Evolutionary conservation across 2,113 vertebrate species (phyloP).

Genomic region (Picathartes gymnocephalus): DNA sequence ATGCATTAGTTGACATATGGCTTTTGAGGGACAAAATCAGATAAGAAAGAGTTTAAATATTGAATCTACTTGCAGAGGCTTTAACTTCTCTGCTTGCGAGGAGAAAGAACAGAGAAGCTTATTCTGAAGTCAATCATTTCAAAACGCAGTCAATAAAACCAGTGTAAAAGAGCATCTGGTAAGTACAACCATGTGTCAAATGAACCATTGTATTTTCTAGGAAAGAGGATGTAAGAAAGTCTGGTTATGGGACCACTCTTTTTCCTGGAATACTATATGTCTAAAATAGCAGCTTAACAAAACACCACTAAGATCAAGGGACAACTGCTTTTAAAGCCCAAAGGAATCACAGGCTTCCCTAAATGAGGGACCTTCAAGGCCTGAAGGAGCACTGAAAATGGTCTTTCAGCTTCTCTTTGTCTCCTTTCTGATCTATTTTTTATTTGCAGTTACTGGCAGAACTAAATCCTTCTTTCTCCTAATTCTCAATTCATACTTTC

Average conservation of each 20-base stretch:
- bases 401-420: background rate
- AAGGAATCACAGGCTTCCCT: background rate
- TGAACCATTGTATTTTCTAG: background rate
- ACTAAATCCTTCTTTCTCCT: background rate
- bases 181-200: constrained; percentile 16
- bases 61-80: background rate
- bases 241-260: background rate
- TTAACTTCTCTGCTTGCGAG: background rate
- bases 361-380: background rate
- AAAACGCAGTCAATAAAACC: constrained; percentile 13
- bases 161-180: background rate
- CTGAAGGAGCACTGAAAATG: background rate
- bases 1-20: background rate
- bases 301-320: background rate
- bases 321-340: background rate
- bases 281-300: constrained; percentile 21
- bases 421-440: background rate
- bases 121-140: background rate
- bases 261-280: background rate
- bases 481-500: background rate
- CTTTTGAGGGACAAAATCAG: background rate
- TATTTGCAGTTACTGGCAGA: background rate
- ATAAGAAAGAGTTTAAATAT: background rate
- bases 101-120: background rate
- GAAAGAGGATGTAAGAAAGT: background rate